Conservation (phyloP, 2,113 vertebrate genomes). For the Danionella cerebrum region DNA sequence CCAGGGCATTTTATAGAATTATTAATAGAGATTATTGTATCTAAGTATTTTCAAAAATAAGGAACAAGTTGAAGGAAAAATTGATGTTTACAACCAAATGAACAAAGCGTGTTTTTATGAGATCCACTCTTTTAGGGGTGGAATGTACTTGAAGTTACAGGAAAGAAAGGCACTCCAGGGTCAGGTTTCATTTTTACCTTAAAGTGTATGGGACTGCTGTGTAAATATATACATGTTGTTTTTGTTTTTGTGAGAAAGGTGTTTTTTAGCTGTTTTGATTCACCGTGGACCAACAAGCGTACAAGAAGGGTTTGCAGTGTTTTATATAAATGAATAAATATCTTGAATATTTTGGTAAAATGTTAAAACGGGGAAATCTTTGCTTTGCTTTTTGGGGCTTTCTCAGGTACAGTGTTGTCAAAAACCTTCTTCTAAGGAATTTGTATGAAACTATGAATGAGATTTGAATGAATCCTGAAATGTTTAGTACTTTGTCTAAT, state of each 20-base stretch:
- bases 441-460: conserved; percentile 21
- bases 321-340: conserved; percentile 62
- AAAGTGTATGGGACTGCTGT: conserved; percentile 72
- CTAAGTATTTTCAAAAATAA: conserved; percentile 1
- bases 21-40: conserved; percentile 5
- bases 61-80: conserved; percentile 27
- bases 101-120: conserved; percentile 7
- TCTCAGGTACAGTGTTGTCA: conserved; percentile 85
- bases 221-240: conserved; percentile 58
- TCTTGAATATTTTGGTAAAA: conserved; percentile 80
- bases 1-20: conserved; percentile 9
- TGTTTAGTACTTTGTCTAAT: conserved; percentile 1
- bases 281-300: conserved; percentile 47
- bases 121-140: conserved; percentile 21
- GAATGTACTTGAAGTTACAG: conserved; percentile 45
- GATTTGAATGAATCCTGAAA: neutral
- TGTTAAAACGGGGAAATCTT: conserved; percentile 40
- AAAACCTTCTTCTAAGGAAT: conserved; percentile 46
- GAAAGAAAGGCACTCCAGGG: conserved; percentile 43
- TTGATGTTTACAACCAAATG: conserved; percentile 34
- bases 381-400: conserved; percentile 70
- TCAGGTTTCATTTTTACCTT: conserved; percentile 50
- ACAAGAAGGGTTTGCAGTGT: conserved; percentile 77
- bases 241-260: conserved; percentile 45
- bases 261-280: conserved; percentile 45